Conservation (phyloP, 2,888 invertebrate genomes). For the Nomada ruficornis region DNA sequence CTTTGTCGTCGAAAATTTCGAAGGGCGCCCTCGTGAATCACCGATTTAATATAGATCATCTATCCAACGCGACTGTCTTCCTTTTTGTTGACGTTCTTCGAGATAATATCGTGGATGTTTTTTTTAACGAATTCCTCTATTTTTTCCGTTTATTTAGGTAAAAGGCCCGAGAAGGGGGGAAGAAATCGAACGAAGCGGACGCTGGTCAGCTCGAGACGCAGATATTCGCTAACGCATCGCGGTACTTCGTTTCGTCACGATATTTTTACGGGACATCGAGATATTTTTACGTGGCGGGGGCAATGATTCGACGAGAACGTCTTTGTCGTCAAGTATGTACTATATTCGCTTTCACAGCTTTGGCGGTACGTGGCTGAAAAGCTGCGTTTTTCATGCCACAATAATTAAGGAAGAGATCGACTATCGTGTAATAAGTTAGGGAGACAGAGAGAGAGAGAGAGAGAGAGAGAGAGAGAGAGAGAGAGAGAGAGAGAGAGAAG, state of each 20-base stretch:
- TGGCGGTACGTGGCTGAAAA: conserved; percentile 24
- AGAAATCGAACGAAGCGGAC: neutral
- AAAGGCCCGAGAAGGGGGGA: neutral
- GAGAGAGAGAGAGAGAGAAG: too few species aligned
- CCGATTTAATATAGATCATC: neutral
- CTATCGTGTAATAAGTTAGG: neutral
- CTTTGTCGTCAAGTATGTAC: conserved; percentile 56
- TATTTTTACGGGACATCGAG: conserved; percentile 73
- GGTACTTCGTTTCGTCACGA: conserved; percentile 48
- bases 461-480: too few species aligned
- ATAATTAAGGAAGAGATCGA: neutral
- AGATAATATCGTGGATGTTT: neutral
- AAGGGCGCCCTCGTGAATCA: neutral
- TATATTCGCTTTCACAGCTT: conserved; percentile 17
- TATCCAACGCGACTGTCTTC: neutral
- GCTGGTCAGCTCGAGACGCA: conserved; percentile 56
- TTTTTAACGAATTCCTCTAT: neutral
- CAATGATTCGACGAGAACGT: conserved; percentile 78
- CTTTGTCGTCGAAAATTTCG: neutral
- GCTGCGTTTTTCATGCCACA: conserved; percentile 12
- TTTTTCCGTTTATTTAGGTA: neutral
- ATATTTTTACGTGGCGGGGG: conserved; percentile 81
- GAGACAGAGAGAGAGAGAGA: too few species aligned
- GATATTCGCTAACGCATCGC: conserved; percentile 48
- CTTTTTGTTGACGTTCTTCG: neutral